Conservation (phyloP, 2,113 vertebrate species). For the Stomatorhinus ivindoensis region DNA sequence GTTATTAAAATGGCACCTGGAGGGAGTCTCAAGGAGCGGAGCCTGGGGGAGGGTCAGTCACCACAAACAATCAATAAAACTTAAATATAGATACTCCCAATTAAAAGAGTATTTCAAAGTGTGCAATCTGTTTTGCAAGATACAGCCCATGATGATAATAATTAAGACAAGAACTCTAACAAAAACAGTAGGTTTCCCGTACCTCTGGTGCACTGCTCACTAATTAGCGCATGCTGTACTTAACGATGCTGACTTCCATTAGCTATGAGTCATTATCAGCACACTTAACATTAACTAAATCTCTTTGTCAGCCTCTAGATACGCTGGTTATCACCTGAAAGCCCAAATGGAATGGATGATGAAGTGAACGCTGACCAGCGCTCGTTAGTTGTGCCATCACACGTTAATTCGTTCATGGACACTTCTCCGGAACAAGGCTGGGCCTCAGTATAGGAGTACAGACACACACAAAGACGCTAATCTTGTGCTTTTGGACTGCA, state of each 20-base stretch:
- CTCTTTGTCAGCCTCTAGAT: not conserved
- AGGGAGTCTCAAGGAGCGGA: not conserved
- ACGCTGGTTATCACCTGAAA: not conserved
- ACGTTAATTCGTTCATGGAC: not conserved
- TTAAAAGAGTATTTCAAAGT: not conserved
- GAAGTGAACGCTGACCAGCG: not conserved
- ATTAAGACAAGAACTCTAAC: not conserved
- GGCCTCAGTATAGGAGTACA: not conserved
- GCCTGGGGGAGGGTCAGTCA: not conserved
- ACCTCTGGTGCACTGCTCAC: not conserved
- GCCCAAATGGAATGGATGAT: not conserved
- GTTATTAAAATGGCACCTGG: not conserved
- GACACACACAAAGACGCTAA: not conserved
- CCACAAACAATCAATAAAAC: not conserved
- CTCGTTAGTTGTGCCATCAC: not conserved
- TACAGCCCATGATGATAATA: not conserved
- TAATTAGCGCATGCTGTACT: not conserved
- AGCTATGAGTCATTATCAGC: not conserved
- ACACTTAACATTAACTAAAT: not conserved
- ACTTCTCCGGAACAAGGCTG: not conserved
- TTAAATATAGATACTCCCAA: conserved; percentile 2
- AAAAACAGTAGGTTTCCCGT: not conserved
- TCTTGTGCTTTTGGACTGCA: not conserved
- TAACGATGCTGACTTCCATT: conserved; percentile 1
- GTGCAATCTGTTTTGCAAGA: not conserved